Percentiles rank a stretch among this genome's conserved stretches.
phyloP scores from a whole-genome alignment of 2,113 vertebrate genomes.

The Oenanthe oenanthe region DNA sequence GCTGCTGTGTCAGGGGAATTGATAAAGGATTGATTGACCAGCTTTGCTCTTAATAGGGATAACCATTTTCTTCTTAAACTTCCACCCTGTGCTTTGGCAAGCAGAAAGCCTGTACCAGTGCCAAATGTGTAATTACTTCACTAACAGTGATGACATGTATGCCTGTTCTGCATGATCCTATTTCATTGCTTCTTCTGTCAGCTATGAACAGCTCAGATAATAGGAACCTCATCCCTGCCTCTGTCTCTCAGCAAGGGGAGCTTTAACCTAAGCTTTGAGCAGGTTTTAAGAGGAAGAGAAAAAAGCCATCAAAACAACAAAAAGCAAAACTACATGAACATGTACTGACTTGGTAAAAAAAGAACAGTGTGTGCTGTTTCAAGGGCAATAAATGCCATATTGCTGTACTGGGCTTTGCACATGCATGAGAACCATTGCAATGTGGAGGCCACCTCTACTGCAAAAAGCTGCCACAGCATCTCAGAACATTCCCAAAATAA shows the following conservation, averaged over 20 bases:
- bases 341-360: not conserved
- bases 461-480: not conserved
- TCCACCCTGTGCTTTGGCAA: constrained; percentile 49
- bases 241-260: constrained; percentile 44
- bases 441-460: not conserved
- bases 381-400: not conserved
- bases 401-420: not conserved
- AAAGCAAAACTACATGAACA: not conserved
- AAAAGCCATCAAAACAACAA: not conserved
- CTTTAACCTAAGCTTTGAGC: constrained; percentile 10
- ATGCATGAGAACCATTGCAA: not conserved
- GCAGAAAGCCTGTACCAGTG: constrained; percentile 24
- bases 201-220: constrained; percentile 32
- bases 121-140: constrained; percentile 70
- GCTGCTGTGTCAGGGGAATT: not conserved
- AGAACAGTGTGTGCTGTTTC: not conserved
- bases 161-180: constrained; percentile 37
- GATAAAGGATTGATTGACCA: constrained; percentile 46
- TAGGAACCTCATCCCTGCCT: constrained; percentile 36
- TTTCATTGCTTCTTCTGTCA: constrained; percentile 45
- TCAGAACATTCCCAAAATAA: not conserved
- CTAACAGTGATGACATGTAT: constrained; percentile 42
- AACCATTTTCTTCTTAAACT: constrained; percentile 68
- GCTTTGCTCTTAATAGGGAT: constrained; percentile 22
- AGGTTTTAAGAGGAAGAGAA: not conserved